phyloP scores from a whole-genome alignment of 2,888 invertebrate genomes.

The Drosophila longiperda region DNA sequence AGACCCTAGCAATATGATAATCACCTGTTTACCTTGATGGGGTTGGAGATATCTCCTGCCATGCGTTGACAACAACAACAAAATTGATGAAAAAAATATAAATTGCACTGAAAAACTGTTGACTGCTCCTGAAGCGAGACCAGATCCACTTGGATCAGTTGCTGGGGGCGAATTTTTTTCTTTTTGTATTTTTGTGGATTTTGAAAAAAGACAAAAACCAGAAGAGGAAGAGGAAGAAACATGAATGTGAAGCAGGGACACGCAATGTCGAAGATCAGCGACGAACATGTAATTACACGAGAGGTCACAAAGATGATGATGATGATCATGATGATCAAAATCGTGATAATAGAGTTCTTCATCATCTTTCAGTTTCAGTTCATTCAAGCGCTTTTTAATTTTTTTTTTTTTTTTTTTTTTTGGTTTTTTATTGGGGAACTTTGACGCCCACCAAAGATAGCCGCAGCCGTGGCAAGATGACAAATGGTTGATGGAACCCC shows the following conservation, averaged over 20 bases:
- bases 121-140: conserved; percentile 1
- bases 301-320: not conserved
- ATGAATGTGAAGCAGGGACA: conserved; percentile 20
- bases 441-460: conserved; percentile 50
- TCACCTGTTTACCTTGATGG: not conserved
- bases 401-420: conserved; percentile 1
- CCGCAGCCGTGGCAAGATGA: conserved; percentile 51
- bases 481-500: conserved; percentile 52
- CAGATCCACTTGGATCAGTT: not conserved
- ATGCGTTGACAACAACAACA: not conserved
- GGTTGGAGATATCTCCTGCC: not conserved
- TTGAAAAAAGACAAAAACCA: conserved; percentile 46
- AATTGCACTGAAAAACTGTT: not conserved
- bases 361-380: conserved; percentile 10
- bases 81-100: not conserved
- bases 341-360: not conserved
- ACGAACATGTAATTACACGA: conserved; percentile 53
- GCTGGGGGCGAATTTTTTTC: not conserved
- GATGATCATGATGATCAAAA: conserved; percentile 11
- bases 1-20: not conserved
- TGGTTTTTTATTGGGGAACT: conserved; percentile 4
- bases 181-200: not conserved
- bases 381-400: conserved; percentile 13
- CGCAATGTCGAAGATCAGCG: conserved; percentile 37
- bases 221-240: conserved; percentile 6